Conservation (phyloP, 1,140 invertebrate species). For the Microplitis mediator region DNA sequence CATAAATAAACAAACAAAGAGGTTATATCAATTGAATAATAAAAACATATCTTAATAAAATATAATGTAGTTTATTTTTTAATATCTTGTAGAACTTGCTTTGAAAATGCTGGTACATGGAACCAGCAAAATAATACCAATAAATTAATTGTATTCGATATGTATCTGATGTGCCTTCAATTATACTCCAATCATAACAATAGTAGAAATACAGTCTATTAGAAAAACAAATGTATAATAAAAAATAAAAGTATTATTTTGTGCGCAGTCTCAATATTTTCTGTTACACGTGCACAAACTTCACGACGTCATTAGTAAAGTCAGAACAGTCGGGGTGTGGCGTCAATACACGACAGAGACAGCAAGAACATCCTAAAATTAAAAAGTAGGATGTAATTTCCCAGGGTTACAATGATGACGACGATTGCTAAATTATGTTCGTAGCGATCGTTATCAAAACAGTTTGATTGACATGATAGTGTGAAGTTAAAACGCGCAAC, state of each 20-base stretch:
- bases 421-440: background rate
- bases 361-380: background rate
- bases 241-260: background rate
- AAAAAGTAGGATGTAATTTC: background rate
- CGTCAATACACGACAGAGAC: background rate
- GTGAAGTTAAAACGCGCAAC: background rate
- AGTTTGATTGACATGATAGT: background rate
- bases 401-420: background rate
- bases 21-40: too few relatives aligned
- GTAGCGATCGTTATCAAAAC: background rate
- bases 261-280: background rate
- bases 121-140: too few relatives aligned
- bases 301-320: background rate
- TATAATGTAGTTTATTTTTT: too few relatives aligned
- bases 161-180: too few relatives aligned
- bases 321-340: conserved; percentile 4
- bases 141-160: too few relatives aligned
- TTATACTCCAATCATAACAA: too few relatives aligned
- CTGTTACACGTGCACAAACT: conserved; percentile 1
- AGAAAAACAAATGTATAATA: background rate
- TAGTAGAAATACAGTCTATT: too few relatives aligned
- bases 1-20: too few relatives aligned
- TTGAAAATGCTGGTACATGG: too few relatives aligned
- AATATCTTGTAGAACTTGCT: too few relatives aligned
- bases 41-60: too few relatives aligned